These are phyloP conservation scores for Hippoglossus stenolepis DNA, from an alignment of 2,113 vertebrate species.

Conservation along the genomic window DNA sequence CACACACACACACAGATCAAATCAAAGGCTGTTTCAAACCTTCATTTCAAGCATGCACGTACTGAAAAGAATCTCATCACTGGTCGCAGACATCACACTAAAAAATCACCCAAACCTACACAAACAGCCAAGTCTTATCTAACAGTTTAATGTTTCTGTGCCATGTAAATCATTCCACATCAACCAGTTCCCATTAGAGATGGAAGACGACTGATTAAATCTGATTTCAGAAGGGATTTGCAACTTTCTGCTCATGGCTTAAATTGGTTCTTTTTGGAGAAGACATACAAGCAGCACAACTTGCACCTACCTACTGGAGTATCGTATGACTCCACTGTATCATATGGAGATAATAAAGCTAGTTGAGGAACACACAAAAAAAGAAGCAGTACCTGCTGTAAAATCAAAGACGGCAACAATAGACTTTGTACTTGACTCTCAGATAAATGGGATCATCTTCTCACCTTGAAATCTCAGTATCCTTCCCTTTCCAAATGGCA, in stretches of 20 bases:
- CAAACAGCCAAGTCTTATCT: too few species aligned
- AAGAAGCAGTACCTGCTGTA: slow-evolving; percentile 52
- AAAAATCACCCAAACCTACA: too few species aligned
- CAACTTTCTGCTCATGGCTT: background rate
- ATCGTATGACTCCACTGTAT: slow-evolving; percentile 76
- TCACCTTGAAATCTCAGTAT: slow-evolving; percentile 98
- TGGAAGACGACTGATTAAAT: slow-evolving; percentile 4
- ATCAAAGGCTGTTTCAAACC: too few species aligned
- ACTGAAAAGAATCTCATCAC: too few species aligned
- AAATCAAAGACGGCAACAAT: background rate
- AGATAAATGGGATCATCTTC: background rate
- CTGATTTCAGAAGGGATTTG: slow-evolving; percentile 28
- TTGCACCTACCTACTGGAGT: slow-evolving; percentile 83
- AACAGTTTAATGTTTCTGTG: background rate
- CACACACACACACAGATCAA: too few species aligned
- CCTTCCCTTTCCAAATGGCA: slow-evolving; percentile 96
- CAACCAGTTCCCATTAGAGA: slow-evolving; percentile 2
- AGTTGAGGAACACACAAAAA: slow-evolving; percentile 70
- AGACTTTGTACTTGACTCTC: background rate
- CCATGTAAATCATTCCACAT: slow-evolving; percentile 12
- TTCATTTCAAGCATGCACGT: too few species aligned
- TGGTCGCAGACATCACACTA: too few species aligned
- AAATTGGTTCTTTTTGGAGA: background rate
- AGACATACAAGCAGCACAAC: slow-evolving; percentile 60
- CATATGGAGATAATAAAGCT: slow-evolving; percentile 83